A percentile compares a stretch with the other conserved stretches of the same genome.
phyloP scores from a whole-genome alignment of 2,797 vertebrate genomes.

The Scomberomorus guttatus region DNA sequence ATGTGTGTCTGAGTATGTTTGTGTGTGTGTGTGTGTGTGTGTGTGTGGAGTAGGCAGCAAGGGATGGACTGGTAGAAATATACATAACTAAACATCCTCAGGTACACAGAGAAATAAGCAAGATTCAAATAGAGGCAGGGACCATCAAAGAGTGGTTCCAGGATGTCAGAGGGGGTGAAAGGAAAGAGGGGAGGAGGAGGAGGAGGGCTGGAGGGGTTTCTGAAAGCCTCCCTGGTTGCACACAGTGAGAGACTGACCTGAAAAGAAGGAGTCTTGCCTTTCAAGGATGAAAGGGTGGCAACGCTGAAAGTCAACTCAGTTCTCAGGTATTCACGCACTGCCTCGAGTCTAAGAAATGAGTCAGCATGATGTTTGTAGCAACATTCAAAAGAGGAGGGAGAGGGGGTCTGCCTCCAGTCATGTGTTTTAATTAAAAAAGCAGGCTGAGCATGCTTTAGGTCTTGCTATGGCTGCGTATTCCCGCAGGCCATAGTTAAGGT shows the following conservation, averaged over 20 bases:
- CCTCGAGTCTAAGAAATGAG: slow-evolving; percentile 67
- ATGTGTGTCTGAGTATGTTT: slow-evolving; percentile 37
- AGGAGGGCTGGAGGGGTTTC: slow-evolving; percentile 36
- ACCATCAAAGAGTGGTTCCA: slow-evolving; percentile 76
- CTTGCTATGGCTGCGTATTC: slow-evolving; percentile 17
- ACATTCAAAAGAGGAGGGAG: slow-evolving; percentile 46
- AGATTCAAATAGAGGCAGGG: slow-evolving; percentile 44
- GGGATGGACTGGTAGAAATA: slow-evolving; percentile 54
- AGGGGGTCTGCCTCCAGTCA: slow-evolving; percentile 53
- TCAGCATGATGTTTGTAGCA: slow-evolving; percentile 72
- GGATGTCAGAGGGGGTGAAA: slow-evolving; percentile 69
- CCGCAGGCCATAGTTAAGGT: slow-evolving; percentile 31
- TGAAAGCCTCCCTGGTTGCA: slow-evolving; percentile 58
- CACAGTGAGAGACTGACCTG: slow-evolving; percentile 66
- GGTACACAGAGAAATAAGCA: slow-evolving; percentile 69
- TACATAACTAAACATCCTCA: slow-evolving; percentile 75
- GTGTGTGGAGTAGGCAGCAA: slow-evolving; percentile 17
- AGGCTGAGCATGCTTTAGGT: slow-evolving; percentile 43
- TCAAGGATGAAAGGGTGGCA: slow-evolving; percentile 72
- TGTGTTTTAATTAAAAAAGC: slow-evolving; percentile 74
- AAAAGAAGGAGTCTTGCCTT: slow-evolving; percentile 70
- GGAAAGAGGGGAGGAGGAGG: slow-evolving; percentile 39
- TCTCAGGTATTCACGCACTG: slow-evolving; percentile 61
- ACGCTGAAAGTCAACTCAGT: slow-evolving; percentile 62
- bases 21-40: slow-evolving; percentile 25